These are phyloP conservation scores for Lerista edwardsae DNA, from an alignment of 2,797 vertebrate species.

Conservation along the genomic window DNA sequence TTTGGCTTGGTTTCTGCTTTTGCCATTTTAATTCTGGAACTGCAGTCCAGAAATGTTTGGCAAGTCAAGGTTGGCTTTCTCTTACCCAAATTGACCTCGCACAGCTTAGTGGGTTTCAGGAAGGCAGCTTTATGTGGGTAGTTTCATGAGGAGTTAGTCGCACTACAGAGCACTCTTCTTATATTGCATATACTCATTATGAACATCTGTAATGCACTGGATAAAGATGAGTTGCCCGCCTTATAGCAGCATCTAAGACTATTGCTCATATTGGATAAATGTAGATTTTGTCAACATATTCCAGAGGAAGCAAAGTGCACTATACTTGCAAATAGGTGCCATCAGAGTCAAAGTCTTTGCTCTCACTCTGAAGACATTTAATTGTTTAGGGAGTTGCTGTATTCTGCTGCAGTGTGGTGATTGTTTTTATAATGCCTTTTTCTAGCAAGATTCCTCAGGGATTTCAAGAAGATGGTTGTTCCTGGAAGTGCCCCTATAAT, in stretches of 20 bases:
- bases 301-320: not conserved
- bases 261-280: not conserved
- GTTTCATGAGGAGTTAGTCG: not conserved
- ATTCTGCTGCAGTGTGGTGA: not conserved
- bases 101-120: not conserved
- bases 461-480: conserved; percentile 84
- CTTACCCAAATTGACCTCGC: not conserved
- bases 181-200: fast-evolving
- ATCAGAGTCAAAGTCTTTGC: not conserved
- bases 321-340: not conserved
- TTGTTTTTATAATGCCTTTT: fast-evolving
- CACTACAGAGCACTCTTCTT: not conserved
- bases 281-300: not conserved
- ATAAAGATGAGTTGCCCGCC: not conserved
- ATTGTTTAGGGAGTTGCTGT: not conserved
- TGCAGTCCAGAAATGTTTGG: not conserved
- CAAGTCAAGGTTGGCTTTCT: not conserved
- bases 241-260: too few species aligned
- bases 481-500: conserved; percentile 81
- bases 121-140: not conserved
- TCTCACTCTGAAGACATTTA: not conserved
- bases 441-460: not conserved
- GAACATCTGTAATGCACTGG: not conserved
- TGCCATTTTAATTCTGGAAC: not conserved
- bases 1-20: not conserved